Percentiles rank a stretch among this genome's conserved stretches.
Conservation (phyloP, 2,113 vertebrate species). For the Anser brachyrhynchus region DNA sequence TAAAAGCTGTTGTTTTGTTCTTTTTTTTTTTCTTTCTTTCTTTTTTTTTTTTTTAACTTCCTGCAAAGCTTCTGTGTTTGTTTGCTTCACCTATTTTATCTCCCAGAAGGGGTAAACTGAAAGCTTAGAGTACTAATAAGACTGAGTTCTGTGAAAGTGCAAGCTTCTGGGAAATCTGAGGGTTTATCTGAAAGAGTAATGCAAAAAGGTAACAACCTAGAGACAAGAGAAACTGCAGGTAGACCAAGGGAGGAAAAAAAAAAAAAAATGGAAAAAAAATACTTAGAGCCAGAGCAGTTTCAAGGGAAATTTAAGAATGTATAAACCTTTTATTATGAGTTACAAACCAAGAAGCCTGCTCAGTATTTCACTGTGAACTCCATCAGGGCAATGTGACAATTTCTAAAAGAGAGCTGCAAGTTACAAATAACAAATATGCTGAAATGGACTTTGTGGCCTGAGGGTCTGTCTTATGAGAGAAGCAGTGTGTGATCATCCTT, state of each 20-base stretch:
- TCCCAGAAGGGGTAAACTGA: constrained; percentile 18
- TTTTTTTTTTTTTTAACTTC: not conserved
- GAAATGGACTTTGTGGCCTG: constrained; percentile 40
- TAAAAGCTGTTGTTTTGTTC: not conserved
- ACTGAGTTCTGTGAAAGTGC: not conserved
- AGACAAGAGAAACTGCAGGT: not conserved
- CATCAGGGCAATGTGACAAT: not conserved
- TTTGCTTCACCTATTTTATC: constrained; percentile 43
- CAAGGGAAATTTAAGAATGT: not conserved
- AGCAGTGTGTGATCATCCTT: constrained; percentile 46
- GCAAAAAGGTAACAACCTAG: constrained; percentile 9
- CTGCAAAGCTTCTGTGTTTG: not conserved
- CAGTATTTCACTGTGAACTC: not conserved
- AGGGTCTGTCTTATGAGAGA: constrained; percentile 35
- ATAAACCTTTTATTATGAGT: not conserved
- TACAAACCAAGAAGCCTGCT: not conserved
- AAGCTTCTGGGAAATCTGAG: constrained; percentile 44
- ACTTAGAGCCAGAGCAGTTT: not conserved
- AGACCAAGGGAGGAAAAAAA: not conserved
- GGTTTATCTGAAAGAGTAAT: not conserved
- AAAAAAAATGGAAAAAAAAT: not conserved
- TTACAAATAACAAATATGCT: constrained; percentile 16
- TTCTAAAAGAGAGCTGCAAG: constrained; percentile 13
- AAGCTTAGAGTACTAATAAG: constrained; percentile 26
- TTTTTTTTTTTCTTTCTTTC: not conserved